Base-by-base conservation (phyloP, 2,888 invertebrate species). In the Escarpia spicata region DNA sequence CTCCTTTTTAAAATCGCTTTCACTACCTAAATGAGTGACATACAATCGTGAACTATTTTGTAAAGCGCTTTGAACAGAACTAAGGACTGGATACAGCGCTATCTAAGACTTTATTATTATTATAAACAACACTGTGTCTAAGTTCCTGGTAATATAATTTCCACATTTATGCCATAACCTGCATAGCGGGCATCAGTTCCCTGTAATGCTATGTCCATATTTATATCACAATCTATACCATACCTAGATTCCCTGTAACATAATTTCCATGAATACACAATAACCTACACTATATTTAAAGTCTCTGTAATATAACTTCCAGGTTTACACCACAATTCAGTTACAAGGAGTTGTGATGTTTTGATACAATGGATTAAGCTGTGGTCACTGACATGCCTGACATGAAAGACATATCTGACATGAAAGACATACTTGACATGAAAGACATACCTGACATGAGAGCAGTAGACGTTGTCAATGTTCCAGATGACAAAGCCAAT, bases 401-500 rank as follows among this genome's bases (percentile, higher is more conserved):
- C 19, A 26, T 75, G 19, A 26, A 19, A 60, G 19, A 91, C 91
- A 94, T 94, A 96, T 96, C 94, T 95, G 90, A 97, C 94, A 91
- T 95, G 94, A 26, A 6, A 19, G 75, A 75, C 75, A 75, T 26
- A 52, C 52, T 12, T 52, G 9, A 10, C 52, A 52, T 52, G 8
- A 10, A 9, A 52, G 52, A 90, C 90, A 94, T 94, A 96, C 96
- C 94, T 95, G 90, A 97, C 94, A 92, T 95, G 94, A 15, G 94
- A 94, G 95, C 97, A 97, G 93, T 96, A 96, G 75, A 95, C 94
- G 93, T 97, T 97, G 94, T 97, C 97, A 37, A 97, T 94, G 93
- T 96, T 96, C 97, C 97, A 97, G 10, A 97, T 94, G 19, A 96
- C 92, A 94, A 97, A 97, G 19, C 96, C 97, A 92, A 95, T 94